Conservation (phyloP, 2,797 vertebrate genomes). For the Ctenosaura bakeri region DNA sequence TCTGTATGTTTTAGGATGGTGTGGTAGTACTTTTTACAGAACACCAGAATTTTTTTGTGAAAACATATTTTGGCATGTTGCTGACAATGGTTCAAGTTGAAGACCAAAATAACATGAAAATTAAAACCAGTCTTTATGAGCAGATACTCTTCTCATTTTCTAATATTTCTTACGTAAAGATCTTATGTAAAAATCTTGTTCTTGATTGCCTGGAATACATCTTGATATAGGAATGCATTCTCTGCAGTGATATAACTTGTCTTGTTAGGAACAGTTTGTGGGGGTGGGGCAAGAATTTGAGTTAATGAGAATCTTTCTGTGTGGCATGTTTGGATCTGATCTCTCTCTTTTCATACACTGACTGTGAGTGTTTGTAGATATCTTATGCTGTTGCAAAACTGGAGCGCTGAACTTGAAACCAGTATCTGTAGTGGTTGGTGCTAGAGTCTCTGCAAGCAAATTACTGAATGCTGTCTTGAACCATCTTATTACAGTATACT, state of each 20-base stretch:
- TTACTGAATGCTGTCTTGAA: not conserved
- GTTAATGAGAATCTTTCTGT: not conserved
- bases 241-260: not conserved
- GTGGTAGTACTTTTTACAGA: not conserved
- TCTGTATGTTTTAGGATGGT: not conserved
- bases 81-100: not conserved
- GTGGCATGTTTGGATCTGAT: not conserved
- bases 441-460: not conserved
- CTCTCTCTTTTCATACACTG: not conserved
- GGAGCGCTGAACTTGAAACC: not conserved
- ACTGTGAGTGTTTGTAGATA: not conserved
- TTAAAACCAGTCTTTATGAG: not conserved
- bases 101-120: not conserved
- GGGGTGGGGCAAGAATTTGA: not conserved
- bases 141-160: not conserved
- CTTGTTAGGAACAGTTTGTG: not conserved
- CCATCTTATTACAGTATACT: too few relatives aligned
- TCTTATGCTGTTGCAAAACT: not conserved
- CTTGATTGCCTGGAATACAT: not conserved
- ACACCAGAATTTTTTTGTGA: not conserved
- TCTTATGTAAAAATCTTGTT: not conserved
- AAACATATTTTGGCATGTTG: not conserved
- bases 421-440: not conserved
- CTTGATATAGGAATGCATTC: not conserved
- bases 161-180: slow-evolving; percentile 10